Evolutionary conservation across 2,888 invertebrate species (phyloP), one percentile per base, ranked within the genome.

Genomic region (Himalopsyche kuldschensis): DNA sequence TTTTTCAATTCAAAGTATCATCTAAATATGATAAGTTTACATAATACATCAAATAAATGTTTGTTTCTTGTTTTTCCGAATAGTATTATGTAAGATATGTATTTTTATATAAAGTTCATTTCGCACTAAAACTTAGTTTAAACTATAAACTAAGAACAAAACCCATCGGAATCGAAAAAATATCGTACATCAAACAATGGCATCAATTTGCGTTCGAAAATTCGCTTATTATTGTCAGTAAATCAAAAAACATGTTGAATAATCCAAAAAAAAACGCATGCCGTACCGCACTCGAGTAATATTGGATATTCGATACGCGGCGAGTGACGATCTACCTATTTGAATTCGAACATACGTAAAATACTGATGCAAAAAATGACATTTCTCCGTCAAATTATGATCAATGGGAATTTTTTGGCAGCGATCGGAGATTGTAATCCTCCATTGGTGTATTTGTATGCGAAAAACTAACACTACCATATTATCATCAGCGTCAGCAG

Each of bases 341-440:
- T 20, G 24, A 55, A 75, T 46, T 77, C 63, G 46, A 75, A 35
- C 63, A 81, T 35, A 77, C 48, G 48, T 46, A 30, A 20, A 48
- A 55, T 55, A 75, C 24, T 78, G 79, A 82, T 82, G 79, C 35
- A 79, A 55, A 55, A 55, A 55, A 55, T 55, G 55, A 8, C 55
- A 55, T 55, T 55, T 55, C 55, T 24, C 55, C 78, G 79, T 75
- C 79, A 82, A 79, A 82, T n/a, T 79, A 79, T 82, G 82, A 82
- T 82, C 55, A 82, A 79, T 79, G 75, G 69, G 75, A 41, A 55
- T 79, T 78, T 78, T 27, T 48, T 31, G 81, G 55, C 47, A 55
- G 55, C 24, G 24, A 48, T 3, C 55, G 20, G 55, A 15, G 20
- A 55, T 20, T 55, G 55, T 55, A 55, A 55, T 55, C 55, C 55